phyloP scores from a whole-genome alignment of 2,888 invertebrate species.

The Phorcus lineatus region DNA sequence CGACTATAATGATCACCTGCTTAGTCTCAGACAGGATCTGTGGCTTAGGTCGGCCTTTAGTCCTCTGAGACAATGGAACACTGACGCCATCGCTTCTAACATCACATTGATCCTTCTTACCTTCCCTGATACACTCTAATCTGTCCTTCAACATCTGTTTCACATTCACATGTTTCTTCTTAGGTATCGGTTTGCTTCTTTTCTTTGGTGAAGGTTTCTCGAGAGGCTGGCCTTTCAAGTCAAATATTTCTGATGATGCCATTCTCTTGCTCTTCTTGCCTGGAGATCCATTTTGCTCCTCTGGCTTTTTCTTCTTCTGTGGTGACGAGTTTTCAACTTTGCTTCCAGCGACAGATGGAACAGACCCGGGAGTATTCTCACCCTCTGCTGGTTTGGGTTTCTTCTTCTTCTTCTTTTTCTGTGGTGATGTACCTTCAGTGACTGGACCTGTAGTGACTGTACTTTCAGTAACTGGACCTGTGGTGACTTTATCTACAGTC shows the following conservation, averaged over 20 bases:
- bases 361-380: neutral
- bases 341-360: neutral
- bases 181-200: constrained; percentile 9
- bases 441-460: neutral
- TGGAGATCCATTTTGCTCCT: too few relatives aligned
- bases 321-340: neutral
- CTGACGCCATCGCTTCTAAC: constrained; percentile 10
- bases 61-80: constrained; percentile 10
- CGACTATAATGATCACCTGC: constrained; percentile 11
- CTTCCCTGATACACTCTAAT: neutral
- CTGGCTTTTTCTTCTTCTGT: neutral
- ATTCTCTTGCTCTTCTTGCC: neutral
- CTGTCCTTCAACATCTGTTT: constrained; percentile 16
- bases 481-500: neutral
- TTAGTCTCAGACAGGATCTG: constrained; percentile 14
- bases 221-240: neutral
- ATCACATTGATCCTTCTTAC: constrained; percentile 2
- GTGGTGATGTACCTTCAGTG: neutral
- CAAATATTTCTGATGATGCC: neutral
- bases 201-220: neutral
- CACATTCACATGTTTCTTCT: constrained; percentile 16
- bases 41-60: constrained; percentile 4
- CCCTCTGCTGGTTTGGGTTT: neutral
- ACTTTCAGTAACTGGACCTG: neutral
- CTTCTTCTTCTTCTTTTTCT: constrained; percentile 15